A percentile compares a stretch with the other conserved stretches of the same genome.
Conservation (phyloP, 2,113 vertebrate genomes). For the Merops nubicus region DNA sequence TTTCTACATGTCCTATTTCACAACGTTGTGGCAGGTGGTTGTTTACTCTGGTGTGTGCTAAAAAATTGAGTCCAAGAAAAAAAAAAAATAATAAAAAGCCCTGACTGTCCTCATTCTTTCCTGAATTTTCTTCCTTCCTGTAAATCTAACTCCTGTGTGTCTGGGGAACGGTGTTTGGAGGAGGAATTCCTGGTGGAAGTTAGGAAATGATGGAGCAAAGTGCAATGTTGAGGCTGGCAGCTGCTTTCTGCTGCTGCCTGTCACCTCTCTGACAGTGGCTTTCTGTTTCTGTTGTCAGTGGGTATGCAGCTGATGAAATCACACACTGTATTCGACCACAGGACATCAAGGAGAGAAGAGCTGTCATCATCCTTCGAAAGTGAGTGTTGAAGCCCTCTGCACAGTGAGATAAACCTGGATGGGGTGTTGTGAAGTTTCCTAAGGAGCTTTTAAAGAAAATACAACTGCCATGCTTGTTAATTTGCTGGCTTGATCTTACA, state of each 20-base stretch:
- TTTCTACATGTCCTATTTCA: not conserved
- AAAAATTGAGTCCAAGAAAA: not conserved
- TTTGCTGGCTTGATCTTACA: not conserved
- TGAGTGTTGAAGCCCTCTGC: conserved; percentile 75
- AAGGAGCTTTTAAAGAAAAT: not conserved
- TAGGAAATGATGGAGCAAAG: not conserved
- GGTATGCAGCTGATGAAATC: conserved; percentile 97
- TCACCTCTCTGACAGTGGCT: not conserved
- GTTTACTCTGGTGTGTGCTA: not conserved
- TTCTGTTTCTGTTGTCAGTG: conserved; percentile 79
- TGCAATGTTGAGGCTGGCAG: not conserved
- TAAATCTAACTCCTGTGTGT: not conserved
- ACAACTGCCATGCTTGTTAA: not conserved
- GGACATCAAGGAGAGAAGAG: conserved; percentile 95
- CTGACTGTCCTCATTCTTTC: not conserved
- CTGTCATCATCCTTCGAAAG: conserved; percentile 98
- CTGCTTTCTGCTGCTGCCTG: not conserved
- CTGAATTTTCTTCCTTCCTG: not conserved
- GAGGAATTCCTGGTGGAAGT: not conserved
- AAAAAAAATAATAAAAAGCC: not conserved
- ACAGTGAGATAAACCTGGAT: not conserved
- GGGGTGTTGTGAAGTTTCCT: not conserved
- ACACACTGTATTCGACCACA: conserved; percentile 98
- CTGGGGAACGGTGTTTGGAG: not conserved
- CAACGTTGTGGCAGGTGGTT: not conserved